A percentile compares a stretch with the other conserved stretches of the same genome.
Conservation (phyloP, 2,888 invertebrate species). For the Nasonovia ribisnigri region DNA sequence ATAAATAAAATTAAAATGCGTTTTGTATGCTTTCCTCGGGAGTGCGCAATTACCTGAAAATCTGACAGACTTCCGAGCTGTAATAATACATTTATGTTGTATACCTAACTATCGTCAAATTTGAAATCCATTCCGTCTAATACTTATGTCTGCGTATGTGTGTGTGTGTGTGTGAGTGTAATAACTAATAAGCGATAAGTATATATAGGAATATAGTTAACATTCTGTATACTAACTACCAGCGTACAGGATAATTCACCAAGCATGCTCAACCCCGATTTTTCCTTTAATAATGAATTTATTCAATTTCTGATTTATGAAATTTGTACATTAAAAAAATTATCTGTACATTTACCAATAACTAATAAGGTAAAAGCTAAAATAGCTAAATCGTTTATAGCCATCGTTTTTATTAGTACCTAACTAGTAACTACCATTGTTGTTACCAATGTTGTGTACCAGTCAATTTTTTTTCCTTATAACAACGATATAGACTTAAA, state of each 20-base stretch:
- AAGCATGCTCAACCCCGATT: too few relatives aligned
- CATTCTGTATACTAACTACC: background rate
- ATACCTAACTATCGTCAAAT: background rate
- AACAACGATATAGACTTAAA: too few relatives aligned
- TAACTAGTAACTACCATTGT: too few relatives aligned
- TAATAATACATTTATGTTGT: conserved; percentile 11
- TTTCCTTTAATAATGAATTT: too few relatives aligned
- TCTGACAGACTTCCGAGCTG: background rate
- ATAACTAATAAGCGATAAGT: background rate
- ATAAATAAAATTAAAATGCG: background rate
- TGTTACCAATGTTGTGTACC: too few relatives aligned
- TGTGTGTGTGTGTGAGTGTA: background rate
- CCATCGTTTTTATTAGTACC: too few relatives aligned
- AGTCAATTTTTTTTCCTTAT: too few relatives aligned
- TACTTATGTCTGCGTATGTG: background rate
- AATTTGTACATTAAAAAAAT: too few relatives aligned
- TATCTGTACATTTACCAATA: too few relatives aligned
- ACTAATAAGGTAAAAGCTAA: too few relatives aligned
- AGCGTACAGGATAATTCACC: background rate
- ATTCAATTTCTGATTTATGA: too few relatives aligned
- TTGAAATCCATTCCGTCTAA: background rate
- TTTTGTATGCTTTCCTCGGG: background rate
- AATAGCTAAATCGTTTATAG: too few relatives aligned
- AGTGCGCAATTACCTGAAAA: background rate
- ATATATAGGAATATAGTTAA: background rate